Evolutionary conservation across 2,113 vertebrate species (phyloP).

Genomic region (Charina bottae): DNA sequence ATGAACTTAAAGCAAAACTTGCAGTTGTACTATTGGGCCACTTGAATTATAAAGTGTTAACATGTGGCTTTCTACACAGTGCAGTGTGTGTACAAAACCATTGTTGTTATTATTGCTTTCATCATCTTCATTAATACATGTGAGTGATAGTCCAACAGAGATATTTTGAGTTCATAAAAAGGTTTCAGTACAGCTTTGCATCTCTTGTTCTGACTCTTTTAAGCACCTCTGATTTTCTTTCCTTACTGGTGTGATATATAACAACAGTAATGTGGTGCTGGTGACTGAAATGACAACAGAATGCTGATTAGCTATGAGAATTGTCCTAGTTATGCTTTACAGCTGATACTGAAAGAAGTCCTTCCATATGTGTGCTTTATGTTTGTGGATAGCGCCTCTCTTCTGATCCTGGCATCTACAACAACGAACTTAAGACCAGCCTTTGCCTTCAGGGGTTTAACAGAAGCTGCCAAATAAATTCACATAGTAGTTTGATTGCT

Average conservation of each 20-base stretch:
- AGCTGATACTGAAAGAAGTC: not conserved
- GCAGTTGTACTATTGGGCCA: not conserved
- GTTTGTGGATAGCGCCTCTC: constrained; percentile 12
- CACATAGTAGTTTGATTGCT: not conserved
- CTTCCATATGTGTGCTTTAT: not conserved
- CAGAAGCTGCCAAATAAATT: constrained; percentile 19
- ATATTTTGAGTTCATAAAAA: not conserved
- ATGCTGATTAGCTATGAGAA: constrained; percentile 17
- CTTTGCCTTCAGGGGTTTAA: constrained; percentile 8
- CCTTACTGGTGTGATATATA: not conserved
- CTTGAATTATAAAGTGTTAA: not conserved
- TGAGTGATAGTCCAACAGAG: not conserved
- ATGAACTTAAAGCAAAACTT: not conserved
- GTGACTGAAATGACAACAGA: not conserved
- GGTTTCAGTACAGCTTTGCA: not conserved
- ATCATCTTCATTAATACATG: not conserved
- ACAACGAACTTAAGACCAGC: constrained; percentile 6
- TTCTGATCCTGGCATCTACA: not conserved
- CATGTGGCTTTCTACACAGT: not conserved
- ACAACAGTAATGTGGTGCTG: not conserved
- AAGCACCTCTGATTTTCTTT: not conserved
- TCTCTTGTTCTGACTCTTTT: not conserved
- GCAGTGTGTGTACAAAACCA: not conserved
- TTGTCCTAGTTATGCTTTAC: constrained; percentile 13
- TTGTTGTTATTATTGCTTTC: not conserved